phyloP scores from a whole-genome alignment of 2,797 vertebrate genomes.

The Galagoides demidoff region DNA sequence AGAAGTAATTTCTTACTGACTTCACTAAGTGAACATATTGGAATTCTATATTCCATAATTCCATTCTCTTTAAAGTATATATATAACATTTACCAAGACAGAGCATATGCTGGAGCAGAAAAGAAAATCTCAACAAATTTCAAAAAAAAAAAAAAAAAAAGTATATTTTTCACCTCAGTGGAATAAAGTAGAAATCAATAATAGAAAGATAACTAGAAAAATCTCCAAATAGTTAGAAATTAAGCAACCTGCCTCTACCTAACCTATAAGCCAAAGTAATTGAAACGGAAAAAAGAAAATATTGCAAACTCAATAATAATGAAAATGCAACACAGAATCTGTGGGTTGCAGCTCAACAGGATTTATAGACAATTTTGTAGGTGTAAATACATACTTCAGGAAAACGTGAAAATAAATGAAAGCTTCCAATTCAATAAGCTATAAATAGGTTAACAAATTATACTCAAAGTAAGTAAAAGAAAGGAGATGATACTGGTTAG shows the following conservation, averaged over 20 bases:
- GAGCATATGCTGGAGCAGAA: neutral
- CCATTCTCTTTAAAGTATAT: neutral
- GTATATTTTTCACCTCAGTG: neutral
- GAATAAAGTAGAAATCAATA: constrained; percentile 12
- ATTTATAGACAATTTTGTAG: neutral
- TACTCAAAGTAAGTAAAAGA: neutral
- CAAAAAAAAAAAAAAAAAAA: constrained; percentile 39
- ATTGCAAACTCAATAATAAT: neutral
- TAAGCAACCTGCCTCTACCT: neutral
- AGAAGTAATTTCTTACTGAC: constrained; percentile 28
- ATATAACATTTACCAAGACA: neutral
- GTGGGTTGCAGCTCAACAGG: neutral
- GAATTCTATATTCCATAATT: neutral
- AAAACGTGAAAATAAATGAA: neutral
- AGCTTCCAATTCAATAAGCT: neutral
- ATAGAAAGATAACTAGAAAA: neutral
- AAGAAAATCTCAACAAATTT: constrained; percentile 37
- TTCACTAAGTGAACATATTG: neutral
- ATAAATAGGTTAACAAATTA: constrained; percentile 1
- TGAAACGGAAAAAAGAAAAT: constrained; percentile 34
- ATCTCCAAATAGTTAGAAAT: constrained; percentile 37
- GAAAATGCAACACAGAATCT: neutral
- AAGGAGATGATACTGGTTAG: neutral
- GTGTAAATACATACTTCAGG: neutral
- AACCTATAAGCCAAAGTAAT: neutral